phyloP scores from a whole-genome alignment of 2,888 invertebrate species.

The Bellardia pandia region DNA sequence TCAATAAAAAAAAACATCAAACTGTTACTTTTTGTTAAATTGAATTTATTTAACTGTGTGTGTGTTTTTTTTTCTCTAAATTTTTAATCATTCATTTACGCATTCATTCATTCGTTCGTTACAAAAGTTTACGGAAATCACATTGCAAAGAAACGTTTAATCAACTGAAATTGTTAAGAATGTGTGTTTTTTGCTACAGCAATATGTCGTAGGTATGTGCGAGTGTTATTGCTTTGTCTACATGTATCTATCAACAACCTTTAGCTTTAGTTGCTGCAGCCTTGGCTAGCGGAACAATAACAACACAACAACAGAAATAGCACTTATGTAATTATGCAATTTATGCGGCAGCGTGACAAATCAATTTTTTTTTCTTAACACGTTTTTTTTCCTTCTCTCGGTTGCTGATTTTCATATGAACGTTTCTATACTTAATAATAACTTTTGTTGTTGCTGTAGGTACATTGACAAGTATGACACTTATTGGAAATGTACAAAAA shows the following conservation, averaged over 20 bases:
- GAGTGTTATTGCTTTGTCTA: background rate
- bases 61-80: background rate
- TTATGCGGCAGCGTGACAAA: constrained; percentile 81
- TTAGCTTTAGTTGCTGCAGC: constrained; percentile 45
- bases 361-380: constrained; percentile 71
- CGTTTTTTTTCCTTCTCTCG: constrained; percentile 19
- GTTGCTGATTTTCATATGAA: constrained; percentile 25
- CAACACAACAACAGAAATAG: constrained; percentile 26
- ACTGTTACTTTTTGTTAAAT: constrained; percentile 42
- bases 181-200: constrained; percentile 4
- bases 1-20: background rate
- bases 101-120: background rate
- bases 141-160: constrained; percentile 57
- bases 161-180: constrained; percentile 59
- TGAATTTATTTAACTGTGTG: constrained; percentile 39
- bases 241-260: constrained; percentile 45
- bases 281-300: constrained; percentile 44
- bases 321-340: constrained; percentile 80
- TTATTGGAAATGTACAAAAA: constrained; percentile 51
- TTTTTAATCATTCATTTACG: constrained; percentile 30
- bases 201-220: background rate
- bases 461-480: constrained; percentile 65
- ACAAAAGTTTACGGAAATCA: constrained; percentile 64
- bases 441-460: constrained; percentile 28
- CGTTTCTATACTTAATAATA: constrained; percentile 9